Conservation (phyloP, 1,140 invertebrate species). For the Goniozus legneri region DNA sequence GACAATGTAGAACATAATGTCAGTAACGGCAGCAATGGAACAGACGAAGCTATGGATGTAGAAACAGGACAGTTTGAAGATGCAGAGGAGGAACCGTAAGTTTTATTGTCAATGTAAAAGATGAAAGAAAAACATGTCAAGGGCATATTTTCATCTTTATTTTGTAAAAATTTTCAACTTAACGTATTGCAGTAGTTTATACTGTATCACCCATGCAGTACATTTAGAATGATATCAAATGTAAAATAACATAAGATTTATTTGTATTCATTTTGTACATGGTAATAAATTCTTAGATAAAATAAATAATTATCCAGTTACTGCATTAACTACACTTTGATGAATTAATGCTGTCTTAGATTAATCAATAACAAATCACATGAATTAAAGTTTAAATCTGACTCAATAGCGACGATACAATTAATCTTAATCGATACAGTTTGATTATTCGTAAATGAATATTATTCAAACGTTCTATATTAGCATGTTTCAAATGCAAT, state of each 20-base stretch:
- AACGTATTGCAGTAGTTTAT: slow-evolving; percentile 30
- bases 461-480: too few species aligned
- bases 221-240: slow-evolving; percentile 23
- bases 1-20: slow-evolving; percentile 43
- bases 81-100: slow-evolving; percentile 54
- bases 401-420: too few species aligned
- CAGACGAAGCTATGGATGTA: slow-evolving; percentile 51
- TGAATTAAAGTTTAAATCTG: too few species aligned
- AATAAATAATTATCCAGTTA: slow-evolving; percentile 39
- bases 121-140: slow-evolving; percentile 12
- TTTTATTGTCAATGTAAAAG: too few species aligned
- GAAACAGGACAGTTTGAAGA: slow-evolving; percentile 60
- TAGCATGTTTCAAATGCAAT: too few species aligned
- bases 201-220: slow-evolving; percentile 22
- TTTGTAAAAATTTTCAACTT: slow-evolving; percentile 28
- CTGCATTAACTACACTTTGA: too few species aligned
- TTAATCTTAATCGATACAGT: too few species aligned
- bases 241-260: slow-evolving; percentile 42
- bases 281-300: slow-evolving; percentile 38
- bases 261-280: slow-evolving; percentile 53
- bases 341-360: not conserved
- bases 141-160: slow-evolving; percentile 40
- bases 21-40: slow-evolving; percentile 41
- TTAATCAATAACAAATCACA: not conserved
- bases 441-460: too few species aligned